Conservation (phyloP, 2,113 vertebrate species). For the Grallaria varia region DNA sequence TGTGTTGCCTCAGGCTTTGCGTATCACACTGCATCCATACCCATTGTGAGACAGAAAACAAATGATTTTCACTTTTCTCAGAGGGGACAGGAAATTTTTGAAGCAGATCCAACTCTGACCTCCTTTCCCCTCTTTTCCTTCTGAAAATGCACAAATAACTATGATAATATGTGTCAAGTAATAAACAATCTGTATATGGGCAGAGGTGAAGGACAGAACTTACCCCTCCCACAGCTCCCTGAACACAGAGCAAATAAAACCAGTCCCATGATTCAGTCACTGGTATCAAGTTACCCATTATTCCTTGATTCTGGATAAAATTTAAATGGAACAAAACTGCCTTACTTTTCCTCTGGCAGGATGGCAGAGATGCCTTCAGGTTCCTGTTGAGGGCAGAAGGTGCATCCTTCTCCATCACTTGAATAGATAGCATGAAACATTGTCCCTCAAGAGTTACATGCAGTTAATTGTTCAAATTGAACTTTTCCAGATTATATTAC, state of each 20-base stretch:
- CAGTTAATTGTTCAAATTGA: background rate
- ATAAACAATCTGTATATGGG: background rate
- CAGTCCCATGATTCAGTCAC: background rate
- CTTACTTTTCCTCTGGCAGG: background rate
- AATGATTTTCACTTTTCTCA: background rate
- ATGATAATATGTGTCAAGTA: background rate
- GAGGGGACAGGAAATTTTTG: background rate
- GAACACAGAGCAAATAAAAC: background rate
- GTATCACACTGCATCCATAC: background rate
- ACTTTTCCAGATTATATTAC: background rate
- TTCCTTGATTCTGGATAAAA: background rate
- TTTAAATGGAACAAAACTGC: background rate
- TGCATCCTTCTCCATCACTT: no score
- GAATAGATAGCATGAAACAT: background rate
- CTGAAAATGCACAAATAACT: background rate
- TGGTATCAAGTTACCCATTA: background rate
- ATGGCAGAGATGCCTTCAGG: background rate
- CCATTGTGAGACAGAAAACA: background rate
- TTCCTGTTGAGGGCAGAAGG: background rate
- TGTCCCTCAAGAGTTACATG: background rate
- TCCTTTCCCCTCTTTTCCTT: background rate
- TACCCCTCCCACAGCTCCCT: background rate
- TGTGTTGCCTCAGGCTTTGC: background rate
- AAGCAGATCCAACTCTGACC: background rate
- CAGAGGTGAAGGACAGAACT: background rate